A percentile compares a stretch with the other conserved stretches of the same genome.
Evolutionary conservation across 2,113 vertebrate genomes (phyloP).

Genomic region (Cyrtonyx montezumae): DNA sequence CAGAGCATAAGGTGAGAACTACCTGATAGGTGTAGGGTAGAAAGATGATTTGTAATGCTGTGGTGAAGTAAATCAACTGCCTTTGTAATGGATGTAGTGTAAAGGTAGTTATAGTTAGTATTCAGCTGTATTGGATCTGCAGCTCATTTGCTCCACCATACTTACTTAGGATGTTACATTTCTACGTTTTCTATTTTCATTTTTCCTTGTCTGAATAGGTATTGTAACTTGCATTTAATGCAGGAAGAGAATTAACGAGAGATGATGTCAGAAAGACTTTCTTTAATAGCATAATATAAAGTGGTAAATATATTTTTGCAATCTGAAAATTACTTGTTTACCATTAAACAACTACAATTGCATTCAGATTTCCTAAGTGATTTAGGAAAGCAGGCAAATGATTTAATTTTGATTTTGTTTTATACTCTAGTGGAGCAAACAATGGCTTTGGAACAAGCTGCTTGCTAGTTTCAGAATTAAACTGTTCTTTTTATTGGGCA

Average conservation of each 20-base stretch:
- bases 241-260: not conserved
- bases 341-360: constrained; percentile 29
- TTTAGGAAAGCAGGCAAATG: constrained; percentile 39
- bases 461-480: constrained; percentile 59
- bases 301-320: not conserved
- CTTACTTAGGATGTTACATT: not conserved
- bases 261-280: not conserved
- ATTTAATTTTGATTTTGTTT: constrained; percentile 58
- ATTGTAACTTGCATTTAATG: not conserved
- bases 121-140: not conserved
- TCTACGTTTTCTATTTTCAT: not conserved
- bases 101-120: not conserved
- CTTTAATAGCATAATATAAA: not conserved
- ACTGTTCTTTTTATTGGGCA: constrained; percentile 44
- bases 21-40: not conserved
- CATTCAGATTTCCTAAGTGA: constrained; percentile 31
- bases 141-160: not conserved
- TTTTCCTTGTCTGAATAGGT: not conserved
- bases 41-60: not conserved
- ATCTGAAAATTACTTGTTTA: constrained; percentile 14
- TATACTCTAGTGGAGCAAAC: constrained; percentile 46
- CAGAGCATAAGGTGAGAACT: not conserved
- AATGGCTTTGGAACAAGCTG: constrained; percentile 67
- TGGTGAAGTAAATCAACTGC: not conserved
- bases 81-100: not conserved